These are phyloP conservation scores for Crematogaster levior DNA, from an alignment of 2,888 invertebrate species.

Conservation along the genomic window DNA sequence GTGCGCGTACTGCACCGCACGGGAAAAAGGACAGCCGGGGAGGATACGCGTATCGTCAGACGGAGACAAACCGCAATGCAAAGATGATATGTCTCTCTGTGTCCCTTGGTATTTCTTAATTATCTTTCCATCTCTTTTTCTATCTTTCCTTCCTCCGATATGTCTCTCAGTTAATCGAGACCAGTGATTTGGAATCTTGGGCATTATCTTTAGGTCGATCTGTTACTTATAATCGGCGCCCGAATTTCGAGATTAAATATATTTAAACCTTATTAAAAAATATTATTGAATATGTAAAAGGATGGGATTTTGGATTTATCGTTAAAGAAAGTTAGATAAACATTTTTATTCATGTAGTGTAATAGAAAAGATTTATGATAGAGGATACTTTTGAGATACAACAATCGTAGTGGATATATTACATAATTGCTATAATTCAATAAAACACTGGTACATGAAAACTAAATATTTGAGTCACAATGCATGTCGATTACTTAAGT, in stretches of 20 bases:
- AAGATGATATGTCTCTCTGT: not conserved
- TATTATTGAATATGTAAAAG: not conserved
- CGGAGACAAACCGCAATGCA: conserved; percentile 74
- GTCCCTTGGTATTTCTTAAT: not conserved
- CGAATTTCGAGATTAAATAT: not conserved
- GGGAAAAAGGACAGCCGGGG: conserved; percentile 58
- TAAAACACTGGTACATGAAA: not conserved
- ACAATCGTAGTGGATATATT: not conserved
- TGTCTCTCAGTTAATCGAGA: not conserved
- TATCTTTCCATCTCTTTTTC: not conserved
- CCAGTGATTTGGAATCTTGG: not conserved
- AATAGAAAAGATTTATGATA: not conserved
- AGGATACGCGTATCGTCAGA: conserved; percentile 68
- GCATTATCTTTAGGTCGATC: not conserved
- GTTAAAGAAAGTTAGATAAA: not conserved
- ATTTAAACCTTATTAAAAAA: not conserved
- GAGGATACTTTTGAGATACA: not conserved
- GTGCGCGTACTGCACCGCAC: conserved; percentile 51
- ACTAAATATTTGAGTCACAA: not conserved
- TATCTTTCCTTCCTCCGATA: not conserved
- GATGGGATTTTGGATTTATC: not conserved
- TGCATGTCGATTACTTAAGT: not conserved
- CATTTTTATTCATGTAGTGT: not conserved
- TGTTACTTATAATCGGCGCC: not conserved
- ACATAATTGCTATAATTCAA: not conserved